A percentile compares a stretch with the other conserved stretches of the same genome.
phyloP scores from a whole-genome alignment of 2,797 vertebrate genomes.

The Meda fulgida region DNA sequence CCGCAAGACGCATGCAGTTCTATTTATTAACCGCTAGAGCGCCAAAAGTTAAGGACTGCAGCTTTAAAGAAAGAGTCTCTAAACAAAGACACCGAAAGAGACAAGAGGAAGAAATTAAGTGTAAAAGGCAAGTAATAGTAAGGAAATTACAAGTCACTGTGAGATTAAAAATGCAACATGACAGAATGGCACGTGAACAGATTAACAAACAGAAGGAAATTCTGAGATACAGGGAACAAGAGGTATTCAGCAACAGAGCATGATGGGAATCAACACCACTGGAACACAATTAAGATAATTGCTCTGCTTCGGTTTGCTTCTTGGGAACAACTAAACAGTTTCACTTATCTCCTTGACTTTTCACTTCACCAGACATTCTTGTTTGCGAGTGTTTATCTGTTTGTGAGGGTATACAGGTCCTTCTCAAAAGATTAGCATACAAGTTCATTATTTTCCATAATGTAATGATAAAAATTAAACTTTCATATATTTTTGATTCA shows the following conservation, averaged over 20 bases:
- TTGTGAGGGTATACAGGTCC: background rate
- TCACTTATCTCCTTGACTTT: conserved; percentile 59
- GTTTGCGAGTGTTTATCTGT: background rate
- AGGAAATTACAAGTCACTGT: background rate
- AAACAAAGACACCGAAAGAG: background rate
- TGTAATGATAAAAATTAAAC: too few relatives aligned
- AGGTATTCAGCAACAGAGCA: background rate
- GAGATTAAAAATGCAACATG: background rate
- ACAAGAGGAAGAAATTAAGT: background rate
- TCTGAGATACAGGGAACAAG: background rate
- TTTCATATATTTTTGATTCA: too few relatives aligned
- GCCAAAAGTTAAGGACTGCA: too few relatives aligned
- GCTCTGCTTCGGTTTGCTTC: conserved; percentile 25
- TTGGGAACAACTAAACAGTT: conserved; percentile 46
- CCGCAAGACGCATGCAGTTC: too few relatives aligned
- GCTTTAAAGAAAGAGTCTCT: background rate
- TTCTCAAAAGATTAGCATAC: too few relatives aligned
- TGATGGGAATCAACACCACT: conserved; percentile 36
- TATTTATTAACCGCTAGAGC: too few relatives aligned
- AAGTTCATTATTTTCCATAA: too few relatives aligned
- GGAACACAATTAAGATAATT: conserved; percentile 52
- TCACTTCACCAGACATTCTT: conserved; percentile 38
- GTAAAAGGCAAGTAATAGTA: background rate
- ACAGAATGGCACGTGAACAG: conserved; percentile 1
- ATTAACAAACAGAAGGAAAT: background rate